A percentile compares a stretch with the other conserved stretches of the same genome.
These are phyloP conservation scores for Cacatua alba DNA, from an alignment of 2,113 vertebrate genomes.

Conservation along the genomic window DNA sequence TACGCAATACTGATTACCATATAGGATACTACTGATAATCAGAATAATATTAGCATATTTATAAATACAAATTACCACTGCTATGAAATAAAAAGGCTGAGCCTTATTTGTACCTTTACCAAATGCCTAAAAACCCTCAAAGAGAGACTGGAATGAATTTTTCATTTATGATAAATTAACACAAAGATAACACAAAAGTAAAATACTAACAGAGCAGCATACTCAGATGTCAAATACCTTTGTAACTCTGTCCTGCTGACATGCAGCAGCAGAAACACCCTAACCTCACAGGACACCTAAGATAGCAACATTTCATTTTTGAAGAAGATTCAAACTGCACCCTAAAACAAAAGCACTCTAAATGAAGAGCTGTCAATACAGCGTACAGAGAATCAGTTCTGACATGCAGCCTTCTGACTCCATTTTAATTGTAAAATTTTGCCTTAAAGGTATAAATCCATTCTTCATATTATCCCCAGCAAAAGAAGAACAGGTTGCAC, in stretches of 20 bases:
- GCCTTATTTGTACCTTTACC: not conserved
- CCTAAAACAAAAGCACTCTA: not conserved
- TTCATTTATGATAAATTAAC: not conserved
- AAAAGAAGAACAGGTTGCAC: not conserved
- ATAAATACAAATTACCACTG: not conserved
- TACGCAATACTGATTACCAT: fast-evolving
- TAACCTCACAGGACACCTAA: not conserved
- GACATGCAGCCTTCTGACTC: not conserved
- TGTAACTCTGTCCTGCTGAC: not conserved
- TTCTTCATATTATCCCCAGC: not conserved
- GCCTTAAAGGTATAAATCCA: not conserved
- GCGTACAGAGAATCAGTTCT: not conserved
- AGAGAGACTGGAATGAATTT: not conserved
- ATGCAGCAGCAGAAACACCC: not conserved
- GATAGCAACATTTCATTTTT: not conserved
- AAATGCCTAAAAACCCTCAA: not conserved
- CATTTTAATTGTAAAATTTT: not conserved
- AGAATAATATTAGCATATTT: not conserved
- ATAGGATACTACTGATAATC: not conserved
- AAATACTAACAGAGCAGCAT: not conserved
- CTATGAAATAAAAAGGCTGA: not conserved
- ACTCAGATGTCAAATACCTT: not conserved
- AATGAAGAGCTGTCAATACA: not conserved
- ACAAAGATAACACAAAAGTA: not conserved
- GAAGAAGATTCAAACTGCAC: not conserved